phyloP scores from a whole-genome alignment of 2,113 vertebrate genomes.

The Neodon shergylaensis region DNA sequence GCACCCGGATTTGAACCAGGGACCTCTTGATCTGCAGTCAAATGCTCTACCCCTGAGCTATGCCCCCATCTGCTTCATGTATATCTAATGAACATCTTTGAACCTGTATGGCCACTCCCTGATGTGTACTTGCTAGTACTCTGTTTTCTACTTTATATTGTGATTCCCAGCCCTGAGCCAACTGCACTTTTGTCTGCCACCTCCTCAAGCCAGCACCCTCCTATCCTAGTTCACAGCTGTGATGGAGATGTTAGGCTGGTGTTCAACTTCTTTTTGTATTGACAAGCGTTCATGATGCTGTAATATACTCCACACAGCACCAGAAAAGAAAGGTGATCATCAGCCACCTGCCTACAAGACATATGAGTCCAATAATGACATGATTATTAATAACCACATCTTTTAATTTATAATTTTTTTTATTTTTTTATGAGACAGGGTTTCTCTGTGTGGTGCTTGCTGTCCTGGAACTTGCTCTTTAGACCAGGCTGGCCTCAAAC shows the following conservation, averaged over 20 bases:
- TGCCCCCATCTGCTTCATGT: background rate
- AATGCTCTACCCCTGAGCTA: slow-evolving; percentile 25
- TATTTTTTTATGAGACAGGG: background rate
- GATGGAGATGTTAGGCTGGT: background rate
- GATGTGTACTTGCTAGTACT: background rate
- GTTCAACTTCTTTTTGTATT: background rate
- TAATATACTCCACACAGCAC: background rate
- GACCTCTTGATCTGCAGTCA: slow-evolving; percentile 23
- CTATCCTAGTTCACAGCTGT: background rate
- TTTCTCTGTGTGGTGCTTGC: background rate
- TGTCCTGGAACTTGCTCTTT: background rate
- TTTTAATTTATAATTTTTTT: background rate
- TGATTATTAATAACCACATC: background rate
- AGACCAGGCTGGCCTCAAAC: background rate
- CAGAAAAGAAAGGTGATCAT: background rate
- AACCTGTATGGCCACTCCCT: background rate
- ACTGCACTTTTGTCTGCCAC: background rate
- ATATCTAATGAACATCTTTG: background rate
- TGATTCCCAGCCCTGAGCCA: background rate
- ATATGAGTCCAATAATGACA: background rate
- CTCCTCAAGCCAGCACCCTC: background rate
- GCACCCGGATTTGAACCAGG: slow-evolving; percentile 6
- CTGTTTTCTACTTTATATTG: background rate
- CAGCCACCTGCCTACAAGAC: background rate
- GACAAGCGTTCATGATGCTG: background rate